A percentile compares a stretch with the other conserved stretches of the same genome.
Conservation (phyloP, 2,113 vertebrate genomes). For the Alligator mississippiensis region DNA sequence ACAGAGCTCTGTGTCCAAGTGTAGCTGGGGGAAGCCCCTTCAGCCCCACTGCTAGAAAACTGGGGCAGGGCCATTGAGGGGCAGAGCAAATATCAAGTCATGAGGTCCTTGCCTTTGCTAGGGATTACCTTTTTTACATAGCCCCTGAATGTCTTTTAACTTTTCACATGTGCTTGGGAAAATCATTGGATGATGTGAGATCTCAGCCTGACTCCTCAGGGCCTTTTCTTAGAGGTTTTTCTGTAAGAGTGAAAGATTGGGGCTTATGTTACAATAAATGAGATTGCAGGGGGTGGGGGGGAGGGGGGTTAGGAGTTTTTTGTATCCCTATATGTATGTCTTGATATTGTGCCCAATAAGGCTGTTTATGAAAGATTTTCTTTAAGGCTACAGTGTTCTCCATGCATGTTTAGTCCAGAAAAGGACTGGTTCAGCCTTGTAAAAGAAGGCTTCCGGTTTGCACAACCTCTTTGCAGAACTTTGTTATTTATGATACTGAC, state of each 20-base stretch:
- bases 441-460: constrained; percentile 34
- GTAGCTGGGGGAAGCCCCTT: neutral
- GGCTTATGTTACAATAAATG: neutral
- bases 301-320: neutral
- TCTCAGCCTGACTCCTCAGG: neutral
- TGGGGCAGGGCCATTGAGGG: neutral
- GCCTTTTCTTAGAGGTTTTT: neutral
- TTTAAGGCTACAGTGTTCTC: neutral
- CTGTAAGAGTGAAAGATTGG: neutral
- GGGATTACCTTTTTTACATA: neutral
- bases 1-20: neutral
- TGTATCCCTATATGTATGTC: neutral
- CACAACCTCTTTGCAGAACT: constrained; percentile 9
- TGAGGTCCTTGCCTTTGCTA: neutral
- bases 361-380: neutral
- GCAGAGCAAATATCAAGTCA: neutral
- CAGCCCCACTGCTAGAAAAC: neutral
- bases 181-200: neutral
- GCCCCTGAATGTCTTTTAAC: neutral
- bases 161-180: neutral
- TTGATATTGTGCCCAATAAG: neutral
- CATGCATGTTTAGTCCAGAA: neutral
- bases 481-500: neutral
- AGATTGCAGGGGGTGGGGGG: no score
- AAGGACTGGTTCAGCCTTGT: neutral